phyloP scores from a whole-genome alignment of 2,113 vertebrate genomes.

The Oenanthe oenanthe region DNA sequence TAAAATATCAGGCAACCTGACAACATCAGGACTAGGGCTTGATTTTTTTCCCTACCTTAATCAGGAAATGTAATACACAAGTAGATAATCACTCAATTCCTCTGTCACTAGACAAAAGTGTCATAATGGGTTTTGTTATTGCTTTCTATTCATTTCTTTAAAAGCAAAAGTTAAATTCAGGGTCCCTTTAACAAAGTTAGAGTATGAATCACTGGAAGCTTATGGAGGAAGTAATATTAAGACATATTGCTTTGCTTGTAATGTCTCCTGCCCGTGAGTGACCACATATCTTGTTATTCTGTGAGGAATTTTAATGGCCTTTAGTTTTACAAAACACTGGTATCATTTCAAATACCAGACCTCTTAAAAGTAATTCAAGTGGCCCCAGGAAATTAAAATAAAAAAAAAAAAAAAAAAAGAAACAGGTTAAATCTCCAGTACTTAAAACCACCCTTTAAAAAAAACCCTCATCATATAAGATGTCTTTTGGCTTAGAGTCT shows the following conservation, averaged over 20 bases:
- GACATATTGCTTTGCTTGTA: not conserved
- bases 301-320: not conserved
- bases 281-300: not conserved
- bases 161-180: not conserved
- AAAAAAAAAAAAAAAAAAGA: not conserved
- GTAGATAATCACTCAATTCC: not conserved
- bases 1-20: not conserved
- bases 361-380: not conserved
- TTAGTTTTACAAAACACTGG: not conserved
- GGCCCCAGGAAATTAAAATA: not conserved
- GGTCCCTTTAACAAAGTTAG: not conserved
- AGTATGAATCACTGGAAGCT: not conserved
- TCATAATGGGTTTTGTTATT: not conserved
- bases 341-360: not conserved
- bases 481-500: not conserved
- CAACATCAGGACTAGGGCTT: not conserved
- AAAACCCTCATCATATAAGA: not conserved
- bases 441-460: not conserved
- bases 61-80: not conserved
- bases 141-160: not conserved
- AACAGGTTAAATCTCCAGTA: not conserved
- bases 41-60: not conserved
- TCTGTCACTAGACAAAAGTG: not conserved
- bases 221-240: not conserved
- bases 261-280: not conserved